Evolutionary conservation across 2,113 vertebrate species (phyloP), one percentile per base, ranked within the genome.

Genomic region (Carassius auratus): DNA sequence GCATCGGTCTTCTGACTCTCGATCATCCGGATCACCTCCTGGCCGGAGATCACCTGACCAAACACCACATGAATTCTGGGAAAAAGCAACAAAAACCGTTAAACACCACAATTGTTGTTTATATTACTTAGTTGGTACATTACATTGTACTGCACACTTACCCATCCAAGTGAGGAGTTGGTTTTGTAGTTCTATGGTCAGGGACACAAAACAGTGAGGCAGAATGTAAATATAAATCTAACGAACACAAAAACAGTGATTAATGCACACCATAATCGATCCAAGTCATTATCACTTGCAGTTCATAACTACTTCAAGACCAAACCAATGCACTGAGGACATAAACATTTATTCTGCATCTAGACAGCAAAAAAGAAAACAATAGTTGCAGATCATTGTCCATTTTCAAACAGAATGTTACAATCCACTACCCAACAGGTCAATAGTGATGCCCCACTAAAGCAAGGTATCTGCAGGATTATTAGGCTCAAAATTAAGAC

Each of bases 41-140:
- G 97, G 88, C 98, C 98, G 90, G 97, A 97, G 91, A 99, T 97
- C 90, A 99, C 97, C 95, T 99, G 97, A 87, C 98, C 98, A 95
- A 99, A 99, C 92, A 99, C 98, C 92, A 99, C 98, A 91, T 99
- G 98, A 93, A 98, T 96, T 86, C 98, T 99, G 26, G 77, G 3
- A 84, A 86, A 86, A 7, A 19, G 52, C 30, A 79, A 71, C 38
- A 45, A 50, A 5, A 74, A 2, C 15, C 17, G 33, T 69, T 36
- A 69, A 36, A 17, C 14, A 68, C 66, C 33, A 13, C 12, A 21
- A 9, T 21, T 42, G 19, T 21, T 42, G 21, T 42, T 42, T 14
- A 64, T 6, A 23, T 64, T 26, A 64, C 23, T 23, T 64, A 64
- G 61, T 26, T 61, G n/a, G 42, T 45, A 30, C 30, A 30, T 30